Evolutionary conservation across 2,113 vertebrate genomes (phyloP).

Genomic region (Alethe diademata): DNA sequence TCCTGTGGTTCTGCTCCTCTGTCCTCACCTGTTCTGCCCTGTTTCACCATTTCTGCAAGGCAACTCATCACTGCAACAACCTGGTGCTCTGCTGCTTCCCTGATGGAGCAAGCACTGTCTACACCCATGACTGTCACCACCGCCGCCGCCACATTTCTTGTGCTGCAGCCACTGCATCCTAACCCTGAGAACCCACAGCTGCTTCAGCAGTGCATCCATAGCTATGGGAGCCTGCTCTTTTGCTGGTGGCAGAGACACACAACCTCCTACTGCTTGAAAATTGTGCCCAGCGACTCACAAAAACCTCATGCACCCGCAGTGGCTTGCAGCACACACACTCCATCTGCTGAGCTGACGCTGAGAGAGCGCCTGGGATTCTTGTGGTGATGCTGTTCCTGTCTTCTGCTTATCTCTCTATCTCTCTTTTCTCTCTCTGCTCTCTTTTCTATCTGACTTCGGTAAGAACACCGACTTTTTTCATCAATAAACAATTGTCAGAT

Average conservation of each 20-base stretch:
- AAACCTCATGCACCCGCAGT: accelerated
- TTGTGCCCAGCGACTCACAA: not conserved
- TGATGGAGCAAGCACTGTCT: accelerated
- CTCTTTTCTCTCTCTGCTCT: not conserved
- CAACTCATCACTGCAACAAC: too few species aligned
- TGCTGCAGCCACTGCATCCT: not conserved
- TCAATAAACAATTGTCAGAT: too few species aligned
- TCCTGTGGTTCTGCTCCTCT: not conserved
- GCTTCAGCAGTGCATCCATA: not conserved
- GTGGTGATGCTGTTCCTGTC: accelerated
- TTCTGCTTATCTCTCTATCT: not conserved
- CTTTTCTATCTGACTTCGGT: accelerated
- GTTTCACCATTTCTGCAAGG: not conserved
- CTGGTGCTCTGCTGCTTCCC: not conserved
- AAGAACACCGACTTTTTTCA: not conserved
- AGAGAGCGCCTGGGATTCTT: not conserved
- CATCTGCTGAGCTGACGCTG: not conserved
- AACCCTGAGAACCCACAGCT: not conserved
- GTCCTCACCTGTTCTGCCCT: not conserved
- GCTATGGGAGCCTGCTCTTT: not conserved
- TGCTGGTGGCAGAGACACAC: not conserved
- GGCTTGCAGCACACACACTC: too few species aligned
- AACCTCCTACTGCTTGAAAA: not conserved
- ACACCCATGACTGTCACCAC: accelerated
- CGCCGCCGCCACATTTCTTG: accelerated